Evolutionary conservation across 2,113 vertebrate species (phyloP), one percentile per base, ranked within the genome.

Genomic region (Vidua macroura): DNA sequence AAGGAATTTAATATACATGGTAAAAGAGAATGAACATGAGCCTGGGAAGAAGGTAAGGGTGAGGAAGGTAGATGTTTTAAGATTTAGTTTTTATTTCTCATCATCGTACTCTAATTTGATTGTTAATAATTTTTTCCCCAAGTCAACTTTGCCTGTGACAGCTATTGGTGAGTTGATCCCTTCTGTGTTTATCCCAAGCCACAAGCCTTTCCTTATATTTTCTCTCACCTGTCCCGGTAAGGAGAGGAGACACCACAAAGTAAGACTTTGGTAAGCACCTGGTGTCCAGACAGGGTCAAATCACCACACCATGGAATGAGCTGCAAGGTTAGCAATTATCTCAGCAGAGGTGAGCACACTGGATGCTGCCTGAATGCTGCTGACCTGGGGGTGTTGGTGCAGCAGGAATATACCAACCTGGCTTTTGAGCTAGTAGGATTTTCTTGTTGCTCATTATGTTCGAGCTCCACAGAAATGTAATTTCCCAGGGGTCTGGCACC

Each of bases 401-500:
- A 67, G 55, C 69, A 49, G 69, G 35, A 74, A 51, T 25, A 27
- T 2, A 44, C 48, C 52, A 63, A 27, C 44, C 35, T 27, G 44
- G 22, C 24, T 81, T 83, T 68, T 20, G 33, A 86, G 48, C 30
- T 43, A 28, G 60, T 6, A 35, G 60, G 39, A 30, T 70, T 81
- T 85, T 35, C 72, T 75, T 69, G 28, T 72, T 93, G 49, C 82
- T 82, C n/a, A 13, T 94, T 96, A 92, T 4, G 2, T 79, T 93
- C 25, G 25, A 72, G 43, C 31, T 85, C 37, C 49, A 62, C 28
- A 88, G 77, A 80, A 86, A 43, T 28, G 27, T 83, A 48, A 89
- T 95, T 97, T 95, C 89, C 69, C 87, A 62, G 68, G 39, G 83
- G 59, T 91, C 56, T 95, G 67, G 51, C 49, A 91, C 55, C 68